A percentile compares a stretch with the other conserved stretches of the same genome.
Conservation (phyloP, 37 sponge, comb jelly and placozoan genomes). For the Agelas oroides region DNA sequence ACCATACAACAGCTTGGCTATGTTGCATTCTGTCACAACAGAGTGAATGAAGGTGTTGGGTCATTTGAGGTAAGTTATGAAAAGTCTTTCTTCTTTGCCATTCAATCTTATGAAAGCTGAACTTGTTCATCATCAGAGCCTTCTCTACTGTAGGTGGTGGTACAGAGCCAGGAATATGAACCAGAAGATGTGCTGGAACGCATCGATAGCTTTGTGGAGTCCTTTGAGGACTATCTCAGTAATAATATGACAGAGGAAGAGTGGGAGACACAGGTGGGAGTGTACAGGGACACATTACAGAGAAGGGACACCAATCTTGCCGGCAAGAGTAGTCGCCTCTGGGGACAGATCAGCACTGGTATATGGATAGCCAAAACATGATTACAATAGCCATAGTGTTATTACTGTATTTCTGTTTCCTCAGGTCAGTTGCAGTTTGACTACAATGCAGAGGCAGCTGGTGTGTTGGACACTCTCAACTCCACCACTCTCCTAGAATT, state of each 20-base stretch:
- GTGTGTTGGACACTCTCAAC: slow-evolving; percentile 11
- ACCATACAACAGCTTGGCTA: slow-evolving; percentile 88
- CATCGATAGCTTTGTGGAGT: slow-evolving; percentile 56
- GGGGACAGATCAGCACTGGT: slow-evolving; percentile 44
- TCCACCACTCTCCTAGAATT: slow-evolving; percentile 29
- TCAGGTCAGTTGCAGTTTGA: slow-evolving; percentile 58
- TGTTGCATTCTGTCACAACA: slow-evolving; percentile 58
- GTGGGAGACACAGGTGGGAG: neutral
- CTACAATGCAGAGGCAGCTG: slow-evolving; percentile 18
- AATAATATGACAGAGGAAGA: neutral
- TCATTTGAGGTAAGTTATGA: slow-evolving; percentile 18
- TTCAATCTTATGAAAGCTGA: too few species aligned
- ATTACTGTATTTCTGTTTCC: too few species aligned
- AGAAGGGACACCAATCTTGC: slow-evolving; percentile 41
- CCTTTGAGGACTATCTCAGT: neutral
- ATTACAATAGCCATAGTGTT: too few species aligned
- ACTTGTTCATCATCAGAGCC: too few species aligned
- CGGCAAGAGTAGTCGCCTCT: slow-evolving; percentile 45
- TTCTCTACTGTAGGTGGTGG: slow-evolving; percentile 22
- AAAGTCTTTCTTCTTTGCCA: too few species aligned
- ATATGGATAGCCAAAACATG: too few species aligned
- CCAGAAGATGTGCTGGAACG: slow-evolving; percentile 40
- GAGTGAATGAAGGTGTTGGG: slow-evolving; percentile 15
- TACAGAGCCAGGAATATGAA: slow-evolving; percentile 71
- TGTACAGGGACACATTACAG: slow-evolving; percentile 23